Evolutionary conservation across 2,113 vertebrate genomes (phyloP).

Genomic region (mouse (Mus musculus)): GRCm39 chr6:30113001-30113500

Average conservation of each 20-base stretch:
- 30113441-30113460: conserved; percentile 56
- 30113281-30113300: not conserved
- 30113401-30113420: conserved; percentile 56
- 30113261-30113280: not conserved
- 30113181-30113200: not conserved
- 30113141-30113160: not conserved
- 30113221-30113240: too few relatives aligned
- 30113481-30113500: conserved; percentile 77
- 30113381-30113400: conserved; percentile 28
- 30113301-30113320: conserved; percentile 25
- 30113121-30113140: not conserved
- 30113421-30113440: conserved; percentile 7
- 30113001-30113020: conserved; percentile 92
- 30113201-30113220: not conserved
- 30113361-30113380: not conserved
- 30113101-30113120: not conserved
- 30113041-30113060: conserved; percentile 66
- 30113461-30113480: conserved; percentile 73
- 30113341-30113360: conserved; percentile 14
- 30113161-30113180: not conserved
- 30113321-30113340: not conserved
- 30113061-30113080: conserved; percentile 74
- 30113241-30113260: not conserved
- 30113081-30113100: not conserved
- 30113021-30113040: conserved; percentile 84